phyloP scores from a whole-genome alignment of 2,888 invertebrate genomes.

The Cosmia pyralina region DNA sequence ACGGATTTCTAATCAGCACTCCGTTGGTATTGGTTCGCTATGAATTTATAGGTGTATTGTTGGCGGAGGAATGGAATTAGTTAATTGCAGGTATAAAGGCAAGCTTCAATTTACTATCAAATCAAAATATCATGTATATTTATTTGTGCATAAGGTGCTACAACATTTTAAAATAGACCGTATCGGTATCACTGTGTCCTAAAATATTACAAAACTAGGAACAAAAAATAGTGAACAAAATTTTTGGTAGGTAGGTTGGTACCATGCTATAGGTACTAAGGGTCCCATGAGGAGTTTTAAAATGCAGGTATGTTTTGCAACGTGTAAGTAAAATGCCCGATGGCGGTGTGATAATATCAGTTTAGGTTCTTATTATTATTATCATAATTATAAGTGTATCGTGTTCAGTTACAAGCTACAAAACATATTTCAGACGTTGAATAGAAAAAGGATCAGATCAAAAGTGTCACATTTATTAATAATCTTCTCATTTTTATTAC shows the following conservation, averaged over 20 bases:
- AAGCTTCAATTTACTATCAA: neutral
- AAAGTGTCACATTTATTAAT: neutral
- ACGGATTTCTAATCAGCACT: constrained; percentile 59
- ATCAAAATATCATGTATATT: neutral
- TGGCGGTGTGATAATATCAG: no score
- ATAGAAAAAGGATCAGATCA: no score
- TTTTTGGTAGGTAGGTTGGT: no score
- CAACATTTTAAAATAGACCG: neutral
- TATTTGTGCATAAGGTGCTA: neutral
- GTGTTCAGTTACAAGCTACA: neutral
- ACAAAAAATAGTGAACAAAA: no score
- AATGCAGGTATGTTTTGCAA: no score
- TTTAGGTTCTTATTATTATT: no score
- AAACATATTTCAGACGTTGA: neutral
- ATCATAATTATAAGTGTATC: neutral
- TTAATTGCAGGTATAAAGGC: neutral
- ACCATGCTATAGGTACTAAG: no score
- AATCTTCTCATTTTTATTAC: neutral
- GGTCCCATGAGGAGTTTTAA: no score
- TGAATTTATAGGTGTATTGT: constrained; percentile 33
- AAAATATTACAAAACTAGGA: no score
- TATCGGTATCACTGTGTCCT: no score
- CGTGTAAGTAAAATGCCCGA: no score
- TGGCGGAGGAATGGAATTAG: neutral
- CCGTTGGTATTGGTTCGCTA: constrained; percentile 27